Evolutionary conservation across 2,797 vertebrate genomes (phyloP).

Genomic region (Pterois miles): DNA sequence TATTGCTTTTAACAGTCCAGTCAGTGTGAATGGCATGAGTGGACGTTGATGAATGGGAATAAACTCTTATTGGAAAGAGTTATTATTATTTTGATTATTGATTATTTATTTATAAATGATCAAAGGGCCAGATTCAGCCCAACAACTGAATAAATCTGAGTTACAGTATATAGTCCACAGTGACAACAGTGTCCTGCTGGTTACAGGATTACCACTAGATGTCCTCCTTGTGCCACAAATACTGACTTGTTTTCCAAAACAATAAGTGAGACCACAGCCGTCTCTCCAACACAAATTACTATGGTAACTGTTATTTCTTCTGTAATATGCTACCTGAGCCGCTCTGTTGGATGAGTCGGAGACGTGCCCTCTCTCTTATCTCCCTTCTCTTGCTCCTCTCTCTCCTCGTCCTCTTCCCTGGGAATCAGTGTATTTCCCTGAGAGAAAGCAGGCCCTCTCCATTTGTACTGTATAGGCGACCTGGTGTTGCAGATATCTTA

Average conservation of each 20-base stretch:
- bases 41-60: background rate
- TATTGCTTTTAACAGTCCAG: background rate
- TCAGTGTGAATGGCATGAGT: background rate
- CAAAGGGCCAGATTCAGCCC: no score
- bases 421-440: background rate
- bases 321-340: background rate
- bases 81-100: background rate
- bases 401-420: background rate
- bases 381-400: background rate
- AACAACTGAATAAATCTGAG: background rate
- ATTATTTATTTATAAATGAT: background rate
- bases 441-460: background rate
- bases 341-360: background rate
- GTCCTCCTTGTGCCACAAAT: constrained; percentile 45
- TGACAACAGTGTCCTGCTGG: background rate
- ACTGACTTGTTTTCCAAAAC: background rate
- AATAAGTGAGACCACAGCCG: background rate
- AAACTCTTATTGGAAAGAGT: background rate
- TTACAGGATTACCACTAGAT: constrained; percentile 48
- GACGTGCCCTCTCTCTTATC: background rate
- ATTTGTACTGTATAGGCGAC: background rate
- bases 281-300: constrained; percentile 2
- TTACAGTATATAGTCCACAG: background rate
- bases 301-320: constrained; percentile 32
- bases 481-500: constrained; percentile 12